Conservation (phyloP, 2,888 invertebrate genomes). For the Cataglyphis albicans region DNA sequence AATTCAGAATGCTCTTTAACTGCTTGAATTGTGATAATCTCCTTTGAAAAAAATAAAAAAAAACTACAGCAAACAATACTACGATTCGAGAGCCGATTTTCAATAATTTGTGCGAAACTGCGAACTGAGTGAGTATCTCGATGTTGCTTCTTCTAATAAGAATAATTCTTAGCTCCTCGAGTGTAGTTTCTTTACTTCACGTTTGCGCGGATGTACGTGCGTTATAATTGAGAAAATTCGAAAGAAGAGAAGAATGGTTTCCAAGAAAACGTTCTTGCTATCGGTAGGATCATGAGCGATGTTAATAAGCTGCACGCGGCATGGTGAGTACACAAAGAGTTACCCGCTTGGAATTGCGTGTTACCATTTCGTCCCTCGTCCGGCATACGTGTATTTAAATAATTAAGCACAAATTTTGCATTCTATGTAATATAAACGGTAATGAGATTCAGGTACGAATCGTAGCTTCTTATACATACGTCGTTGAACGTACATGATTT, state of each 20-base stretch:
- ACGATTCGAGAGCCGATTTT: background rate
- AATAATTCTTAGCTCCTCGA: slow-evolving; percentile 44
- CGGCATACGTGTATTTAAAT: slow-evolving; percentile 84
- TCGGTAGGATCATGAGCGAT: slow-evolving; percentile 87
- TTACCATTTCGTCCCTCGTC: slow-evolving; percentile 81
- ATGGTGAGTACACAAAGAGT: slow-evolving; percentile 72
- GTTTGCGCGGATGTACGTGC: slow-evolving; percentile 49
- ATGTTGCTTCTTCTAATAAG: slow-evolving; percentile 38
- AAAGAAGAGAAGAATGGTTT: slow-evolving; percentile 51
- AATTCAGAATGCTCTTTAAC: background rate
- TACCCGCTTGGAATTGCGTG: slow-evolving; percentile 79
- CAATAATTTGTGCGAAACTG: slow-evolving; percentile 23
- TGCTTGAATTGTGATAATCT: background rate
- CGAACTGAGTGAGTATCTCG: slow-evolving; percentile 7
- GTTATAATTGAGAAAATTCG: slow-evolving; percentile 53
- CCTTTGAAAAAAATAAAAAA: background rate
- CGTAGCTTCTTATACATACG: slow-evolving; percentile 3
- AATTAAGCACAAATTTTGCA: slow-evolving; percentile 80
- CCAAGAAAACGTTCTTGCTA: slow-evolving; percentile 84
- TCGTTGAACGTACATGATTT: background rate
- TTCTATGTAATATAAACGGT: slow-evolving; percentile 22
- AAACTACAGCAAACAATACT: background rate
- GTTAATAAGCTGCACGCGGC: slow-evolving; percentile 75
- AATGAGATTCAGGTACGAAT: slow-evolving; percentile 31
- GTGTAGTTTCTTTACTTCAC: slow-evolving; percentile 41